Evolutionary conservation across 2,888 invertebrate species (phyloP), one percentile per base, ranked within the genome.

Genomic region (Esperia sulphurella): DNA sequence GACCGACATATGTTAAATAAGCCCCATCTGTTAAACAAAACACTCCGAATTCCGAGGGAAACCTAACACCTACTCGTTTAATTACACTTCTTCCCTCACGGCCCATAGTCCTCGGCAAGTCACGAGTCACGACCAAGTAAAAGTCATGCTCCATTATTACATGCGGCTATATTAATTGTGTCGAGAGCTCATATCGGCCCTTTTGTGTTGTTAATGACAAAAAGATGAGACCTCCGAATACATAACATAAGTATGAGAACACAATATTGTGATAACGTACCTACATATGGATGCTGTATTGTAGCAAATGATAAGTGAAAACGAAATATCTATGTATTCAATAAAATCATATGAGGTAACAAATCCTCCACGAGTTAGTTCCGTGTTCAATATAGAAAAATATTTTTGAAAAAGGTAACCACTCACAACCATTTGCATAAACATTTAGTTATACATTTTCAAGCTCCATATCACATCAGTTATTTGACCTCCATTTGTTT

Each of bases 81-180:
- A 43, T 44, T 44, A 44, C 44, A 29, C n/a, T 21, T 37, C 44
- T 39, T 45, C 39, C 35, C n/a, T 13, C 8, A 14, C 43, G n/a
- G 29, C 29, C 41, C 10, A n/a, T n/a, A 8, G 41, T 30, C 37
- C 57, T 52, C 54, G 54, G 51, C 55, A 48, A 54, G 55, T 51
- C 54, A 50, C 46, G 45, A 21, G 50, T 51, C 52, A 41, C 28
- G n/a, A 8, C 37, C 14, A 60, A 63, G 66, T 73, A 71, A 75
- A 67, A 79, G 79, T 79, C 79, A 79, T 69, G 71, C 61, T 74
- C 69, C 72, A 73, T 76, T 78, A 79, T 77, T 71, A 66, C 68
- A 57, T 46, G 54, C 61, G 33, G 63, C 63, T 61, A 67, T 68
- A 77, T 73, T 78, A 73, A 78, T 79, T 75, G 70, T 72, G 69